These are phyloP conservation scores for Nerophis ophidion DNA, from an alignment of 2,113 vertebrate species.

Conservation along the genomic window DNA sequence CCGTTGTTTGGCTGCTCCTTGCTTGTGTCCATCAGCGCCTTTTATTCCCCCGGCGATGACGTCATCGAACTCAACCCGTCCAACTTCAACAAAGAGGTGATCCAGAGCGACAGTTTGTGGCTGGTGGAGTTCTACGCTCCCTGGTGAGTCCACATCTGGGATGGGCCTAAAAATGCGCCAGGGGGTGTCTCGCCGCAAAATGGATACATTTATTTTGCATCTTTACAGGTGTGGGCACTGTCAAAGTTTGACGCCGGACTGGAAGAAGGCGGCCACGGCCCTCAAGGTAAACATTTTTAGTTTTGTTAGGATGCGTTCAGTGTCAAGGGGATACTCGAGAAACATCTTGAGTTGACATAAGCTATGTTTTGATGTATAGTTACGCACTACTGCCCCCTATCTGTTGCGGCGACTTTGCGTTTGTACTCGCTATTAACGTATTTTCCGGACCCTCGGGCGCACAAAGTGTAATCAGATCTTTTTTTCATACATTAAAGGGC, in stretches of 20 bases:
- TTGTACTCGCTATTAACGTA: too few relatives aligned
- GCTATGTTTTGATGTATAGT: neutral
- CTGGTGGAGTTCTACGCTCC: slow-evolving; percentile 94
- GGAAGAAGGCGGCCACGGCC: slow-evolving; percentile 93
- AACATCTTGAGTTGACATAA: too few relatives aligned
- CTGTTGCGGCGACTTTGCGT: too few relatives aligned
- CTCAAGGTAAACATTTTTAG: slow-evolving; percentile 81
- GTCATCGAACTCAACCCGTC: slow-evolving; percentile 85
- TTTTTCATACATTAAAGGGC: too few relatives aligned
- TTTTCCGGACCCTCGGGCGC: too few relatives aligned
- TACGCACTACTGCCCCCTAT: too few relatives aligned
- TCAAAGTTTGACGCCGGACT: slow-evolving; percentile 82
- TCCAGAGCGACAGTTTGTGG: slow-evolving; percentile 90
- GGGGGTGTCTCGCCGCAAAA: neutral
- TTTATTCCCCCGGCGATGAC: slow-evolving; percentile 87
- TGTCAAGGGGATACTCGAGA: too few relatives aligned
- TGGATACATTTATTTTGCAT: too few relatives aligned
- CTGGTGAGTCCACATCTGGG: slow-evolving; percentile 79
- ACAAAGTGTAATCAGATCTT: too few relatives aligned
- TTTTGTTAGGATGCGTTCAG: neutral
- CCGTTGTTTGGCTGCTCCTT: slow-evolving; percentile 78
- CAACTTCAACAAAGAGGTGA: slow-evolving; percentile 92
- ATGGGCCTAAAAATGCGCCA: neutral
- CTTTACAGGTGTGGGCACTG: slow-evolving; percentile 90
- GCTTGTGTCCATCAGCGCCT: slow-evolving; percentile 72